Evolutionary conservation across 2,797 vertebrate species (phyloP), one percentile per base, ranked within the genome.

Genomic region (Brachymystax lenok): DNA sequence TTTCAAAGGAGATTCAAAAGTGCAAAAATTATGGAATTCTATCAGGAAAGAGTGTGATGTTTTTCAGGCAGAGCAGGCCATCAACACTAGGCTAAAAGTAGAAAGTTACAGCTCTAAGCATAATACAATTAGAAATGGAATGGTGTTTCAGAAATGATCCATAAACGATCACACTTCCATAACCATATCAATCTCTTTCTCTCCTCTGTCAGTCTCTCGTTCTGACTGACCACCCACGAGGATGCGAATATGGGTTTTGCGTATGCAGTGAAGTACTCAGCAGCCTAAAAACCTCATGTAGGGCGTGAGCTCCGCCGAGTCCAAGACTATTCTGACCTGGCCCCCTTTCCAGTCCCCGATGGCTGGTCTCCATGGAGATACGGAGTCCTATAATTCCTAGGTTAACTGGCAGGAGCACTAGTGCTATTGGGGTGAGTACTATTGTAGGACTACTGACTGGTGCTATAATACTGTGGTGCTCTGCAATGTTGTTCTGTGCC

Each of bases 211-310:
- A 5, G 10, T 30, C 16, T 30, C 66, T 28, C 10, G 21, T 2
- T 80, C 80, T 80, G 46, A 85, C 74, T 81, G 80, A 83, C 89
- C 82, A 88, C 88, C 88, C 82, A 89, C 82, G 3, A 85, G 74
- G 80, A 69, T 81, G 68, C 84, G 83, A 88, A 91, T 91, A 88
- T 89, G 82, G 85, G 89, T 86, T 92, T 71, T 79, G 77, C 79
- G 71, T 85, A 80, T 78, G 71, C 75, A 83, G 74, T 91, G 87
- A 90, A 78, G 50, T 84, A 78, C 85, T 83, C 82, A 79, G 73
- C 71, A 74, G 77, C 77, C 69, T 74, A 88, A 74, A 50, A 56
- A n/a, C 52, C 64, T 16, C 21, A 56, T n/a, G 54, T 70, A 59
- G 68, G 56, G 54, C 21, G 17, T 35, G 40, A 70, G 72, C n/a